These are phyloP conservation scores for Trichopria drosophilae DNA, from an alignment of 2,888 invertebrate species.

Conservation along the genomic window DNA sequence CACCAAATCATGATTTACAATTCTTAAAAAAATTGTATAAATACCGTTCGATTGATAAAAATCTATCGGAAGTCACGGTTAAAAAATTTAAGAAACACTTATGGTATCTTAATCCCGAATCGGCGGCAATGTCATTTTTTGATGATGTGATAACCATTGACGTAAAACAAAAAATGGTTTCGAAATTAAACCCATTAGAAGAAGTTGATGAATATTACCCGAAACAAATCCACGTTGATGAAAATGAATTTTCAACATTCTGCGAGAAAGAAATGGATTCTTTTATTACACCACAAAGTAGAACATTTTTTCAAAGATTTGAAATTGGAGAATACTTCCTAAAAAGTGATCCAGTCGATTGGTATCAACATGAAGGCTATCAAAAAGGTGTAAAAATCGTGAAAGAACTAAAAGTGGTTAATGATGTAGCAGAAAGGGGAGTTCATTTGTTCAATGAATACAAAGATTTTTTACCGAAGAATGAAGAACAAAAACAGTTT, in stretches of 20 bases:
- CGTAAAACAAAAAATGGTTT: constrained; percentile 6
- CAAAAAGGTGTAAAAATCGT: no score
- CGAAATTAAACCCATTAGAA: constrained; percentile 8
- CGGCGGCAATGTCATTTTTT: constrained; percentile 26
- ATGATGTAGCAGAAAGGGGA: background rate
- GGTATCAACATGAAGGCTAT: background rate
- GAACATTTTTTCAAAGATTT: background rate
- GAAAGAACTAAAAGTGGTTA: no score
- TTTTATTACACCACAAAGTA: no score
- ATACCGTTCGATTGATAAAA: constrained; percentile 6
- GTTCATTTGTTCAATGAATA: background rate
- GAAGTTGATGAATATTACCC: background rate
- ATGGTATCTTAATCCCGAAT: constrained; percentile 22
- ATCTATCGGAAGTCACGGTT: constrained; percentile 5
- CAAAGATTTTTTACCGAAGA: background rate
- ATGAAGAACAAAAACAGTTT: constrained; percentile 3
- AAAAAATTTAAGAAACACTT: constrained; percentile 8
- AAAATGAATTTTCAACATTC: no score
- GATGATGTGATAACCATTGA: constrained; percentile 7
- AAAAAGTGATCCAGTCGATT: background rate
- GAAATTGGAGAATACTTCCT: background rate
- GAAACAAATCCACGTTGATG: background rate
- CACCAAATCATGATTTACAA: constrained; percentile 12
- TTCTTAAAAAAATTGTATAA: constrained; percentile 6
- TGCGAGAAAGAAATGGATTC: no score